Base-by-base conservation (phyloP, 2,113 vertebrate species). In the Maccullochella peelii region DNA sequence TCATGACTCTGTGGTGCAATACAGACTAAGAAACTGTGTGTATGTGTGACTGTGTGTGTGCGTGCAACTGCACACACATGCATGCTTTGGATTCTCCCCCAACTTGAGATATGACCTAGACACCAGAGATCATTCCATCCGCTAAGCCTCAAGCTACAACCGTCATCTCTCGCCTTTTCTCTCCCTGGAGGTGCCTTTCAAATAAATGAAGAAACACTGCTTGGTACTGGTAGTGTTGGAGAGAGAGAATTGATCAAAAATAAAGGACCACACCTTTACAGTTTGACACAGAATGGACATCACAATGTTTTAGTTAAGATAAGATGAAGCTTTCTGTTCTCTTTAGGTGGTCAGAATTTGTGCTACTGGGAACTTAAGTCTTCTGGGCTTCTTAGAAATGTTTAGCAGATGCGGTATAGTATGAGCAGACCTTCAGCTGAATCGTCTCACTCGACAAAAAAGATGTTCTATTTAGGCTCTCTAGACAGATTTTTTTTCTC, bases 101-200 rank as follows among this genome's bases (percentile, higher is more conserved):
- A 66, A 38, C 4, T 65, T 66, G 47, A 59, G 78, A 80, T 57
- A 23, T 59, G 40, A 81, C 86, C 71, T 33, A 58, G 30, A 85
- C 79, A 76, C 27, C n/a, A 57, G 18, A 76, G 74, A 71, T 80
- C 84, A 83, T 72, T 86, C 21, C 50, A 63, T 16, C 63, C 68
- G 77, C 71, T 85, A 44, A 79, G 54, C 74, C 57, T 71, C 16
- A 67, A 83, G 77, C 7, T 57, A 76, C 33, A 79, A 67, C 57
- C 73, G 42, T 54, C 30, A 55, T 76, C 38, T 27, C 72, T 66
- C 77, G 67, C 50, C 42, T 52, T 54, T 55, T 83, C 25, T 78
- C 25, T 66, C 18, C 57, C 50, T 23, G 9, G 36, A 54, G 49
- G 42, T 36, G 33, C 36, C 36, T 79, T 82, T 88, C 83, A 75